These are phyloP conservation scores for Acipenser transmontanus DNA, from an alignment of 2,797 vertebrate genomes.

Conservation along the genomic window DNA sequence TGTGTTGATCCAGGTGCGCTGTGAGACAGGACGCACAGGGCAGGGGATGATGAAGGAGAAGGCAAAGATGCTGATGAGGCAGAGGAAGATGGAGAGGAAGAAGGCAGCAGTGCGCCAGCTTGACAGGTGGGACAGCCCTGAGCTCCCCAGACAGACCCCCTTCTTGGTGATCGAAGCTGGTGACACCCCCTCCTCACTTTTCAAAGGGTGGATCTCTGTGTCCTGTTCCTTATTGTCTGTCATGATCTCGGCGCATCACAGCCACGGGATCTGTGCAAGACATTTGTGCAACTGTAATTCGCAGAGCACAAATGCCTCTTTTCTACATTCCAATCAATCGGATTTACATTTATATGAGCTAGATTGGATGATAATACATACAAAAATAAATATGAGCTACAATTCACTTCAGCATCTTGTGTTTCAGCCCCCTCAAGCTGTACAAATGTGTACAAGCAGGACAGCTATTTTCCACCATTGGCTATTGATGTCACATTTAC, in stretches of 20 bases:
- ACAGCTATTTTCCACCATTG: no score
- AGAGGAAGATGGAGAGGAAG: constrained; percentile 79
- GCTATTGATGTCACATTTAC: no score
- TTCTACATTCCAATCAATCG: no score
- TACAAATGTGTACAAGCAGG: no score
- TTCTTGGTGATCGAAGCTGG: constrained; percentile 34
- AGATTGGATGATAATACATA: no score
- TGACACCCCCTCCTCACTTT: constrained; percentile 53
- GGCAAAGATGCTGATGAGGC: constrained; percentile 79
- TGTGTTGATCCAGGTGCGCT: constrained; percentile 58
- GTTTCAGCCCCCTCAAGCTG: no score
- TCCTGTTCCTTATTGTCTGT: constrained; percentile 64
- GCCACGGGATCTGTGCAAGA: neutral
- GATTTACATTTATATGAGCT: no score
- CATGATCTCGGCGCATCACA: constrained; percentile 37
- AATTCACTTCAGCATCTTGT: no score
- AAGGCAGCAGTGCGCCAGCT: constrained; percentile 77
- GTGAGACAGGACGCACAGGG: constrained; percentile 71
- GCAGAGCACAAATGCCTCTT: no score
- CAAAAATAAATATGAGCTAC: no score
- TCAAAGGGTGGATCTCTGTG: constrained; percentile 77
- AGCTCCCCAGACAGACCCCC: constrained; percentile 40
- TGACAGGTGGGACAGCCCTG: constrained; percentile 55
- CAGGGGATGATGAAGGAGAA: constrained; percentile 92
- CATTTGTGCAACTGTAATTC: no score